phyloP scores from a whole-genome alignment of 1,140 invertebrate species.

The Drosophila tani region DNA sequence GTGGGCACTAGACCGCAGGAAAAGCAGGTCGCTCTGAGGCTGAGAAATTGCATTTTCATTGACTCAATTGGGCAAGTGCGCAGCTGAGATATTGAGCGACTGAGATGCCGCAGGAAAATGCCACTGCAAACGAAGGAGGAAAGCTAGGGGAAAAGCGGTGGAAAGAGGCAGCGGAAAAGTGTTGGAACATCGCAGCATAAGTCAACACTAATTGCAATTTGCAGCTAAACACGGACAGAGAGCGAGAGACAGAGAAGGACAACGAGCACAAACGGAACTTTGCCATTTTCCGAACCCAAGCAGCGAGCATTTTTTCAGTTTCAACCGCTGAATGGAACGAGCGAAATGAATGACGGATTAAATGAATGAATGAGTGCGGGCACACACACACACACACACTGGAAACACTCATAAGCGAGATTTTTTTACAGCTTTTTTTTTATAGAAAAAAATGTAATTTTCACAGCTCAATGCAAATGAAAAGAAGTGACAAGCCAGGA shows the following conservation, averaged over 20 bases:
- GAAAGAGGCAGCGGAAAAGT: background rate
- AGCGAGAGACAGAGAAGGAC: slow-evolving; percentile 8
- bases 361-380: slow-evolving; percentile 4
- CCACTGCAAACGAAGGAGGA: slow-evolving; percentile 2
- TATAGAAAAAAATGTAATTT: slow-evolving; percentile 60
- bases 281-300: slow-evolving; percentile 31
- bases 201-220: slow-evolving; percentile 83
- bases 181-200: slow-evolving; percentile 64
- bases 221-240: slow-evolving; percentile 52
- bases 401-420: background rate
- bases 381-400: background rate
- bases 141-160: background rate
- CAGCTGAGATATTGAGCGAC: slow-evolving; percentile 29
- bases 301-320: slow-evolving; percentile 33
- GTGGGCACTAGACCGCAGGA: slow-evolving; percentile 12
- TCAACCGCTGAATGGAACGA: slow-evolving; percentile 50
- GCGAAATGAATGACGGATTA: slow-evolving; percentile 20
- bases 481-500: slow-evolving; percentile 12
- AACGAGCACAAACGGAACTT: slow-evolving; percentile 17
- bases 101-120: slow-evolving; percentile 38
- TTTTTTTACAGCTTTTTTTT: background rate
- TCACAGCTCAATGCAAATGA: slow-evolving; percentile 49
- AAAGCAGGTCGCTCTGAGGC: slow-evolving; percentile 1
- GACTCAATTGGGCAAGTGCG: slow-evolving; percentile 30
- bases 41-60: slow-evolving; percentile 48